Evolutionary conservation across 2,888 invertebrate species (phyloP), one percentile per base, ranked within the genome.

Genomic region (Drosophila pseudotakahashii): DNA sequence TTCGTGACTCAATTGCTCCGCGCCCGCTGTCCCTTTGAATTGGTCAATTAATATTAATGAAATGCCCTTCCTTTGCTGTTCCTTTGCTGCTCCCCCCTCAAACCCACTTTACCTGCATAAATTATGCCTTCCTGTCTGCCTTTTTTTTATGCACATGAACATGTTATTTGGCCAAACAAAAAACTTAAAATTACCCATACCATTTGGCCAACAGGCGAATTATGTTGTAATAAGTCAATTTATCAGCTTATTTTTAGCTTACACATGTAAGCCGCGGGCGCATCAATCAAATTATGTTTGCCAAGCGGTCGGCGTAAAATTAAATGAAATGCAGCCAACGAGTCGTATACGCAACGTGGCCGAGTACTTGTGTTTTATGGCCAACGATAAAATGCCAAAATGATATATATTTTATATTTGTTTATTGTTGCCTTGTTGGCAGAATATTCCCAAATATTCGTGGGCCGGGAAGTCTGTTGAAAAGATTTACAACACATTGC

Each of bases 1-100:
- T 78, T 76, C 73, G 62, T 52, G 61, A 48, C 57, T 62, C 34
- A 55, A 66, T 57, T 64, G 57, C 67, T 70, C 66, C 50, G 42
- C 42, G 36, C 34, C 34, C 23, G 42, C 73, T 53, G 79, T 77
- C 69, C 73, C 51, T 77, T 78, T 88, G 71, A 77, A 78, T 81
- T 79, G 88, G 66, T 79, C 85, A 86, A 85, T 86, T 89, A 86
- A 86, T 89, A 86, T 89, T 86, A 87, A 86, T 86, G 85, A 87
- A 85, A 52, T 48, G 57, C 68, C 48, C 42, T 32, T 26, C 19
- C 41, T 45, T 23, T 30, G 26, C 26, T 26, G n/a, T n/a, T n/a
- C n/a, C n/a, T n/a, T n/a, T n/a, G n/a, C n/a, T n/a, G n/a, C 30
- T 7, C 7, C 37, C 16, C 16, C 13, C 16, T 1, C 14, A 23